Conservation (phyloP, 1,140 invertebrate species). For the Melanaphis sacchari region DNA sequence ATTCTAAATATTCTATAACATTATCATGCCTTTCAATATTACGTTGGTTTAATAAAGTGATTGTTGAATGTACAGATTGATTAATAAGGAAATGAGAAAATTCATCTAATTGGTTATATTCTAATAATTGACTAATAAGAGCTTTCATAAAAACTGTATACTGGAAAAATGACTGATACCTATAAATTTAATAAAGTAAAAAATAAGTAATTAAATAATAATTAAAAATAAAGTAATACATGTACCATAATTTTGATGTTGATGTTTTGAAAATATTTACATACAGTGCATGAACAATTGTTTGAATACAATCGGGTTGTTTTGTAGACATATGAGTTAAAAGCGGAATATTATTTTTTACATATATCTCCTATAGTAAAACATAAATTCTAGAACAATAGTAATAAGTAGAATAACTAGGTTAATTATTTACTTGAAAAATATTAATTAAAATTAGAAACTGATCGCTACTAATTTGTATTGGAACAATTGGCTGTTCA, state of each 20-base stretch:
- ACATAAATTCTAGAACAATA: background rate
- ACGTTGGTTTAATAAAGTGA: slow-evolving; percentile 37
- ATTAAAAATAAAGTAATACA: slow-evolving; percentile 8
- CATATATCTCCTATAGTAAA: slow-evolving; percentile 14
- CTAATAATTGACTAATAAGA: slow-evolving; percentile 33
- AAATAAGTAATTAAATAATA: background rate
- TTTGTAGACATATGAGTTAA: slow-evolving; percentile 48
- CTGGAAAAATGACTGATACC: slow-evolving; percentile 41
- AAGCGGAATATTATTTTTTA: slow-evolving; percentile 30
- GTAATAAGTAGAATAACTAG: background rate
- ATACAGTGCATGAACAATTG: slow-evolving; percentile 52
- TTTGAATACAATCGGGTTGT: slow-evolving; percentile 58
- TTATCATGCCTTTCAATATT: background rate
- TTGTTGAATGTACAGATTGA: slow-evolving; percentile 27
- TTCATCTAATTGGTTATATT: background rate
- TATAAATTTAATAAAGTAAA: background rate
- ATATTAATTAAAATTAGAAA: slow-evolving; percentile 4
- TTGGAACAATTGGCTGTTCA: slow-evolving; percentile 8
- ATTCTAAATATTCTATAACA: slow-evolving; percentile 49
- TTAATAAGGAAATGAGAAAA: slow-evolving; percentile 20
- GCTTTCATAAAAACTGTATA: slow-evolving; percentile 48
- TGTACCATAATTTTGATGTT: slow-evolving; percentile 56
- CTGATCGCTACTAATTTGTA: slow-evolving; percentile 34
- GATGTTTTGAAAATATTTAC: slow-evolving; percentile 50
- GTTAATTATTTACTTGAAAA: slow-evolving; percentile 35